Percentiles rank a stretch among this genome's conserved stretches.
phyloP scores from a whole-genome alignment of 2,797 vertebrate species.

The Rhinella marina region DNA sequence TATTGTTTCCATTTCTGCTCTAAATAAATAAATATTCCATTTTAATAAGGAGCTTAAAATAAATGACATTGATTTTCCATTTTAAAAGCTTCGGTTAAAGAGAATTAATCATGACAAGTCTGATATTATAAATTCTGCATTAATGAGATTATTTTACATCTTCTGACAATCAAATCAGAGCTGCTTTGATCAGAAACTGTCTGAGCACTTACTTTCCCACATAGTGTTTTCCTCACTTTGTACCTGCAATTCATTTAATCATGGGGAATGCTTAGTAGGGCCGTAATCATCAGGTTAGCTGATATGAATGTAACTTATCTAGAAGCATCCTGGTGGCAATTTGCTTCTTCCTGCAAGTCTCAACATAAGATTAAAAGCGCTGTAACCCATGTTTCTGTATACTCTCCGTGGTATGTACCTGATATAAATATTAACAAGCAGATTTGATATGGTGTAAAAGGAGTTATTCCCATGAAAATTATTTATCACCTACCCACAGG shows the following conservation, averaged over 20 bases:
- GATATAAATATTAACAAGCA: neutral
- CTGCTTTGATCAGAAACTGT: neutral
- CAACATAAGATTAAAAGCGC: neutral
- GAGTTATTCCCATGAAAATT: too few relatives aligned
- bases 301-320: neutral
- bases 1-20: conserved; percentile 16
- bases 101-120: conserved; percentile 53
- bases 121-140: conserved; percentile 50
- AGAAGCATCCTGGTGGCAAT: neutral
- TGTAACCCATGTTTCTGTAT: neutral
- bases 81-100: conserved; percentile 45
- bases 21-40: conserved; percentile 41
- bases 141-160: conserved; percentile 55
- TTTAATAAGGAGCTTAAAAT: conserved; percentile 48
- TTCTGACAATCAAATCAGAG: conserved; percentile 24
- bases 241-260: conserved; percentile 8
- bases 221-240: conserved; percentile 8
- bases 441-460: neutral
- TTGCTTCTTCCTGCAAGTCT: neutral
- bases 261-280: neutral
- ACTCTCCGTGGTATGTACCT: neutral
- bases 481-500: too few relatives aligned
- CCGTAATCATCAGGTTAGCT: neutral
- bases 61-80: conserved; percentile 58
- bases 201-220: neutral